A percentile compares a stretch with the other conserved stretches of the same genome.
These are phyloP conservation scores for Elysia chlorotica DNA, from an alignment of 1,140 invertebrate species.

Conservation along the genomic window DNA sequence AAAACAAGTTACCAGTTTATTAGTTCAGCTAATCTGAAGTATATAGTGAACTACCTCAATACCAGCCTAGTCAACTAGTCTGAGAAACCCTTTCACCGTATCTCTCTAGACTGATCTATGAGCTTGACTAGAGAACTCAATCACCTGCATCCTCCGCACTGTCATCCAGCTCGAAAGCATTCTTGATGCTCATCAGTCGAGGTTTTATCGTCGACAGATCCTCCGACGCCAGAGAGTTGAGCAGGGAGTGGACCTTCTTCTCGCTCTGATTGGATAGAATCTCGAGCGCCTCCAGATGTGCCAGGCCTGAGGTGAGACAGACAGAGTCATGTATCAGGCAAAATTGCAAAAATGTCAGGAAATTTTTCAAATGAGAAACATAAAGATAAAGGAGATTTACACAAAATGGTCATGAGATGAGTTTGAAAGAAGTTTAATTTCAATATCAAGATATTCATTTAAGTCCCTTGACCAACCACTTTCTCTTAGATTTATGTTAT, in stretches of 20 bases:
- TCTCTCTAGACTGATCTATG: too few relatives aligned
- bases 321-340: background rate
- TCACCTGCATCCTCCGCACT: slow-evolving; percentile 63
- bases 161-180: slow-evolving; percentile 77
- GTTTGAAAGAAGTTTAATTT: too few relatives aligned
- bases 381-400: too few relatives aligned
- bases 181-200: slow-evolving; percentile 71
- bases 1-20: too few relatives aligned
- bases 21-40: too few relatives aligned
- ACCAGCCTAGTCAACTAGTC: too few relatives aligned
- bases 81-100: too few relatives aligned
- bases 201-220: slow-evolving; percentile 35
- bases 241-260: slow-evolving; percentile 48
- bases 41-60: too few relatives aligned
- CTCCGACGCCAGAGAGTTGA: slow-evolving; percentile 41
- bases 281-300: slow-evolving; percentile 87
- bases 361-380: background rate
- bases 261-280: slow-evolving; percentile 84
- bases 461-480: too few relatives aligned
- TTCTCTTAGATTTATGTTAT: too few relatives aligned
- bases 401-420: background rate
- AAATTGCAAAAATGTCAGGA: background rate
- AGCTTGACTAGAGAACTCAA: background rate
- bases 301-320: slow-evolving; percentile 68
- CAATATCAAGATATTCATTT: too few relatives aligned